Evolutionary conservation across 2,888 invertebrate genomes (phyloP).

Genomic region (Eudemis profundana): DNA sequence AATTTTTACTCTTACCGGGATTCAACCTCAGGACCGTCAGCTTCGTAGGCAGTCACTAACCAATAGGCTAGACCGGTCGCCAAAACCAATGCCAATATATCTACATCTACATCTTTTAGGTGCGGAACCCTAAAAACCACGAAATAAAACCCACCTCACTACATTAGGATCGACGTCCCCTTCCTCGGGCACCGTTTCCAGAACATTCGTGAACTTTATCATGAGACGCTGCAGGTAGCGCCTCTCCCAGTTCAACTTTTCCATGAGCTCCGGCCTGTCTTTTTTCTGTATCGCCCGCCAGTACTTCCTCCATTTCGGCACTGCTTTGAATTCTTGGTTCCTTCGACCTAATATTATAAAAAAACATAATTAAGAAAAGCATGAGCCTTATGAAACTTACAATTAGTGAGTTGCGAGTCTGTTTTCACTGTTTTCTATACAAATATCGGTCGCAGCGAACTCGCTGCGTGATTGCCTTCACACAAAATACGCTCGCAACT

Average conservation of each 20-base stretch:
- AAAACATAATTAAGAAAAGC: not conserved
- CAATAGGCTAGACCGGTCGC: too few relatives aligned
- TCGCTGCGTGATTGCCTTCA: too few relatives aligned
- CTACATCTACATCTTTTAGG: too few relatives aligned
- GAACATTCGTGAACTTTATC: conserved; percentile 92
- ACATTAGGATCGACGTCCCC: conserved; percentile 85
- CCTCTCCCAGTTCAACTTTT: conserved; percentile 93
- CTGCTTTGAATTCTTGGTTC: conserved; percentile 93
- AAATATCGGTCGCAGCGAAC: too few relatives aligned
- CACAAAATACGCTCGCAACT: too few relatives aligned
- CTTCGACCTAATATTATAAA: conserved; percentile 86
- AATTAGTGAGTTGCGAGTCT: not conserved
- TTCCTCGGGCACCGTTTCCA: conserved; percentile 90
- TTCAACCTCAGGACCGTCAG: too few relatives aligned
- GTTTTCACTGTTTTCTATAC: too few relatives aligned
- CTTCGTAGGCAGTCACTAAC: too few relatives aligned
- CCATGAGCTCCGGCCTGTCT: conserved; percentile 89
- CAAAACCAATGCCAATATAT: too few relatives aligned
- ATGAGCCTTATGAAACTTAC: too few relatives aligned
- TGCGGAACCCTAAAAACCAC: too few relatives aligned
- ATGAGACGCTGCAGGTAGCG: conserved; percentile 93
- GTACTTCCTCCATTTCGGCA: conserved; percentile 96
- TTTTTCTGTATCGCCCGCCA: conserved; percentile 96
- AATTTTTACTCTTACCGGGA: too few relatives aligned
- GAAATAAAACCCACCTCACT: conserved; percentile 69